Evolutionary conservation across 2,888 invertebrate genomes (phyloP), one percentile per base, ranked within the genome.

Genomic region (Operophtera brumata): DNA sequence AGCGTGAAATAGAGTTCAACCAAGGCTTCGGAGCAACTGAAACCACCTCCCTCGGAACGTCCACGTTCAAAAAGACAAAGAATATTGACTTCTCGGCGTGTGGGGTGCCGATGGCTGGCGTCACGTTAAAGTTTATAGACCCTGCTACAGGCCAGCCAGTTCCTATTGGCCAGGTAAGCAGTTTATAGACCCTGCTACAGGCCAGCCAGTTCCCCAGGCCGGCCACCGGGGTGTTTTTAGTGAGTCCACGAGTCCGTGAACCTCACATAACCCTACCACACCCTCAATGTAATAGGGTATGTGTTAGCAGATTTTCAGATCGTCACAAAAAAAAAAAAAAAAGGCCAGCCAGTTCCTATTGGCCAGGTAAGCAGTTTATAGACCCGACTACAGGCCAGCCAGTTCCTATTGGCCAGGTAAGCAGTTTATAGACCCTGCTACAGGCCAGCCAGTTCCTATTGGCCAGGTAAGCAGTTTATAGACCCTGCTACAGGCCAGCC

Each of bases 21-120:
- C 90, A 90, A 78, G 90, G 89, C 1, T 90, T 77, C 48, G 89
- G 89, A 1, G 78, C 87, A 1, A 89, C 89, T 0, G 90, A 90
- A 54, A 88, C 89, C 0, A 81, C 86, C 0, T 78, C 88, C 0
- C 32, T 89, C 1, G 67, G 70, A 0, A 81, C 87, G 0, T 65
- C 78, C 0, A 83, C 82, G 0, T 67, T 80, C 5, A 79, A 70
- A 28, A 75, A 67, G 0, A 66, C 72, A 0, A 66, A 75, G 41
- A 67, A 77, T 34, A 43, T 77, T 1, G 82, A 89, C 60, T 84
- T 78, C 36, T 78, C 84, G 0, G 71, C 86, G 0, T 82, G 83
- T 39, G 90, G 90, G 0, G 73, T 74, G 0, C 78, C 82, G 0
- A 75, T 86, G 80, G 77, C 82, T 0, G 79, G 70, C 49, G 69